Evolutionary conservation across 2,113 vertebrate genomes (phyloP), one percentile per base, ranked within the genome.

Genomic region (Spheniscus mendiculus): DNA sequence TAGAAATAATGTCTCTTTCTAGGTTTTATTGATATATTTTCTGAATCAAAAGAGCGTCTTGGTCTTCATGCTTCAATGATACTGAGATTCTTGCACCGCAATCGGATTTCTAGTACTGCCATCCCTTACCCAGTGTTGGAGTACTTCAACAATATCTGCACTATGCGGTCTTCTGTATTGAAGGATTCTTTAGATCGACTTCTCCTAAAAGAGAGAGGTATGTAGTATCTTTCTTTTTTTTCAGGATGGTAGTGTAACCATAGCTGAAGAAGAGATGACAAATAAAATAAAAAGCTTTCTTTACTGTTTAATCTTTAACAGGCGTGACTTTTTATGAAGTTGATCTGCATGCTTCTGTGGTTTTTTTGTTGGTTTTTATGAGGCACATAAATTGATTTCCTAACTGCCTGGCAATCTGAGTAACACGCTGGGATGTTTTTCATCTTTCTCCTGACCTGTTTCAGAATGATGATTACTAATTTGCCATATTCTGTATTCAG

Each of bases 1-100:
- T 6, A 25, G 49, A 69, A 58, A 40, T 36, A 2, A 5, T 36
- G 7, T 94, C 56, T 97, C 23, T 96, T 70, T 90, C 59, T 34
- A 99, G 99, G 99, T 91, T 99, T 99, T 93, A 99, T 99, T 81
- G 99, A 99, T 96, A 99, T 99, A 91, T 99, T 99, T 97, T 99
- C 99, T 13, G 99, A 99, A 89, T 99, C 98, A 2, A 99, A 99
- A 91, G 99, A 99, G 89, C 97, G 99, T 45, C 98, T 99, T 61
- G 98, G 98, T 71, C 97, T 98, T 16, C 99, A 99, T 10, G 98
- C 99, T 15, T 99, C 99, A 6, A 99, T 99, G 98, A 99, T 99
- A 69, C 98, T 99, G 86, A 98, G 99, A 10, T 99, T 99, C 97
- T 83, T 99, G 91, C 99, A 99, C 93, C 98, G 99, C 40, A 99